Conservation (phyloP, 1,140 invertebrate genomes). For the Vanessa atalanta region DNA sequence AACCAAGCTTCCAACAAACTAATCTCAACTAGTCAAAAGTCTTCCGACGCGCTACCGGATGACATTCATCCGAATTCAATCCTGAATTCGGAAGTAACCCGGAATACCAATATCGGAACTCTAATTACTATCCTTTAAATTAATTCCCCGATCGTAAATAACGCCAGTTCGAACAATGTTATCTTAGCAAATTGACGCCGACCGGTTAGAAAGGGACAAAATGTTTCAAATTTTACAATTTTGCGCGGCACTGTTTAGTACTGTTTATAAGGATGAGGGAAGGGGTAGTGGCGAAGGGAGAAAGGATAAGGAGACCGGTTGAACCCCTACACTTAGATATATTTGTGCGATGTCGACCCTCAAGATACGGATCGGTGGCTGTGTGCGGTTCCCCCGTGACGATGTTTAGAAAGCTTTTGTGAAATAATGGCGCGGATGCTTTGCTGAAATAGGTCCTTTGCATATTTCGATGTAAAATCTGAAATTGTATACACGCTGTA, state of each 20-base stretch:
- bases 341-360: constrained; percentile 65
- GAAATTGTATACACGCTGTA: constrained; percentile 21
- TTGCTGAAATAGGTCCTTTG: constrained; percentile 38
- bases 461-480: constrained; percentile 29
- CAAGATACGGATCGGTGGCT: constrained; percentile 63
- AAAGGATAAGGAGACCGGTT: constrained; percentile 66
- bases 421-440: constrained; percentile 51
- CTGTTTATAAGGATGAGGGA: constrained; percentile 64
- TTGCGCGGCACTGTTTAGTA: constrained; percentile 66
- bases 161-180: constrained; percentile 57
- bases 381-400: constrained; percentile 53
- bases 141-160: constrained; percentile 69
- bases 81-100: constrained; percentile 37
- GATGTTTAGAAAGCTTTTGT: constrained; percentile 65
- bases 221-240: constrained; percentile 71
- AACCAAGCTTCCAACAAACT: background rate
- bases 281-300: constrained; percentile 55
- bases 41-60: constrained; percentile 20
- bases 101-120: constrained; percentile 43
- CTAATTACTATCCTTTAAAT: constrained; percentile 65
- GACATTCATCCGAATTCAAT: constrained; percentile 29
- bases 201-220: constrained; percentile 53
- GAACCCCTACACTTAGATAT: constrained; percentile 68
- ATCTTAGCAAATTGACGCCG: constrained; percentile 73
- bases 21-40: constrained; percentile 23